These are phyloP conservation scores for Engystomops pustulosus DNA, from an alignment of 2,113 vertebrate genomes.

Conservation along the genomic window DNA sequence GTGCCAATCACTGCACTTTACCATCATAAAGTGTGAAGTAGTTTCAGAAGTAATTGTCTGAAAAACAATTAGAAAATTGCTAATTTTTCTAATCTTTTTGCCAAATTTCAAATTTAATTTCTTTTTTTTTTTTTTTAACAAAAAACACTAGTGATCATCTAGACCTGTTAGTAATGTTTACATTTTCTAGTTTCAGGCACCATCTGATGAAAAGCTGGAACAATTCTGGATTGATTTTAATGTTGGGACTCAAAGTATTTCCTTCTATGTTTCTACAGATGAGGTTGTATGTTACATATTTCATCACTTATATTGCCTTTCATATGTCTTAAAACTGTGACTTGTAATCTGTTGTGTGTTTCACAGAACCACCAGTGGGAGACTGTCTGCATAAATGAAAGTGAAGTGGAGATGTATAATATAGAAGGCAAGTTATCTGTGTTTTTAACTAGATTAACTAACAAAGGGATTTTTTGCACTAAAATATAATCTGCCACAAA, in stretches of 20 bases:
- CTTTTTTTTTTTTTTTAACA: too few relatives aligned
- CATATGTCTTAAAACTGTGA: background rate
- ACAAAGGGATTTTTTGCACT: too few relatives aligned
- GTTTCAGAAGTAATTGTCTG: too few relatives aligned
- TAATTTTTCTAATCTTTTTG: too few relatives aligned
- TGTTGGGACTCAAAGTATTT: slow-evolving; percentile 85
- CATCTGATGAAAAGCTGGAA: slow-evolving; percentile 90
- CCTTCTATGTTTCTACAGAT: slow-evolving; percentile 84
- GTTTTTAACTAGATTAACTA: too few relatives aligned
- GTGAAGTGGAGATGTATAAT: slow-evolving; percentile 82
- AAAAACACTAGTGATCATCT: too few relatives aligned
- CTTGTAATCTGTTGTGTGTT: background rate
- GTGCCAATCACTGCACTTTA: too few relatives aligned
- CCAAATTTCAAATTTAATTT: too few relatives aligned
- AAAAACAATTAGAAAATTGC: too few relatives aligned
- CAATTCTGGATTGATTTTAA: slow-evolving; percentile 99
- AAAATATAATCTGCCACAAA: too few relatives aligned
- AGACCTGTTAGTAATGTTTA: too few relatives aligned
- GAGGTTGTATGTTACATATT: slow-evolving; percentile 63
- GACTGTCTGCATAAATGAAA: slow-evolving; percentile 83
- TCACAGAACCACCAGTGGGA: slow-evolving; percentile 90
- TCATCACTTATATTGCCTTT: background rate
- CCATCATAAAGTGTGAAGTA: too few relatives aligned
- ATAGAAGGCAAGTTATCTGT: slow-evolving; percentile 81
- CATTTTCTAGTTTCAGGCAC: slow-evolving; percentile 83